Conservation (phyloP, 2,113 vertebrate genomes). For the Pelodiscus sinensis region DNA sequence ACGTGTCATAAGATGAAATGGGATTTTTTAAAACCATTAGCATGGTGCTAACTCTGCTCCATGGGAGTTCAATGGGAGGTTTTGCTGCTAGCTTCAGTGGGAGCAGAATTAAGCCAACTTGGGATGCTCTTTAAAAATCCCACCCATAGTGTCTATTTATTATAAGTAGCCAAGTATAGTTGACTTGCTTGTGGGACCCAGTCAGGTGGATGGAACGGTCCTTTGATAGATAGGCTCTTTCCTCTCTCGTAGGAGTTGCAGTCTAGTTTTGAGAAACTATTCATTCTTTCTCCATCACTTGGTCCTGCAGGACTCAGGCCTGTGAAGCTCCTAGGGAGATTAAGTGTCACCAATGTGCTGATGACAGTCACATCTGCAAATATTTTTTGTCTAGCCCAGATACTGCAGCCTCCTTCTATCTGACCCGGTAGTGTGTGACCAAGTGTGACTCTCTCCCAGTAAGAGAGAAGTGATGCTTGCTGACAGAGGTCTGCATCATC, state of each 20-base stretch:
- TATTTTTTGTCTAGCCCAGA: slow-evolving; percentile 30
- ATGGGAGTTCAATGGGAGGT: background rate
- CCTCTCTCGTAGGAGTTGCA: background rate
- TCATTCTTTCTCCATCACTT: background rate
- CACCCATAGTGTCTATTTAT: background rate
- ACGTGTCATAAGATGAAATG: slow-evolving; percentile 22
- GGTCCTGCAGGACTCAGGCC: background rate
- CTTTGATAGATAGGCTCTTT: fast-evolving
- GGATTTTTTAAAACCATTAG: slow-evolving; percentile 38
- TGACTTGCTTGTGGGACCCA: background rate
- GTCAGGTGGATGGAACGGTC: background rate
- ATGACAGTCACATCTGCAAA: slow-evolving; percentile 9
- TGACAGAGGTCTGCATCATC: background rate
- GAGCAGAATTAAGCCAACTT: background rate
- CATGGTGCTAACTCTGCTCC: background rate
- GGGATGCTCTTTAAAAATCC: background rate
- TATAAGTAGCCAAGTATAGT: background rate
- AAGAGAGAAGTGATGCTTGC: background rate
- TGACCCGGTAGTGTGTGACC: background rate
- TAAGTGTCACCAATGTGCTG: background rate
- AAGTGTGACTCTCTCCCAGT: fast-evolving
- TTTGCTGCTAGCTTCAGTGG: background rate
- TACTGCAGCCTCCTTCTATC: background rate
- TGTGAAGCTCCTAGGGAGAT: background rate
- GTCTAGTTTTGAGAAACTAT: background rate